These are phyloP conservation scores for Incurvaria masculella DNA, from an alignment of 2,888 invertebrate species.

Conservation along the genomic window DNA sequence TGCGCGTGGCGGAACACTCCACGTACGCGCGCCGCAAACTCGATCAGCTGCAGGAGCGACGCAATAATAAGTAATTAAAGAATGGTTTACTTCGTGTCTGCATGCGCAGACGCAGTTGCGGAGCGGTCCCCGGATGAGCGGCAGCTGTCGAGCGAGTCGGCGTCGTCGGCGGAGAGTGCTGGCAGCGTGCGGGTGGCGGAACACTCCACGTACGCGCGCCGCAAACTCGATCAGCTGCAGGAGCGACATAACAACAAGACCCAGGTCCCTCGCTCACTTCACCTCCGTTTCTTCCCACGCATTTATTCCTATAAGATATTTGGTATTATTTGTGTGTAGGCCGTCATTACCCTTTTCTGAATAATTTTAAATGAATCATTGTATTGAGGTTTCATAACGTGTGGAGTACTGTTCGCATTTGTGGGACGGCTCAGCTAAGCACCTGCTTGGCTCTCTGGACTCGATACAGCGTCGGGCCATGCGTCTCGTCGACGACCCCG, in stretches of 20 bases:
- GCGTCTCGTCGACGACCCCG: no score
- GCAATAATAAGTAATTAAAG: conserved; percentile 78
- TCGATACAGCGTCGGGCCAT: no score
- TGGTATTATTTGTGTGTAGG: no score
- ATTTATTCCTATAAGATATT: no score
- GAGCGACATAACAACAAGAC: conserved; percentile 82
- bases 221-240: conserved; percentile 79
- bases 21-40: conserved; percentile 79
- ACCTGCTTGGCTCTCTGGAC: no score
- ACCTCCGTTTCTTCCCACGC: no score
- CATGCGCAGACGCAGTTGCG: conserved; percentile 33
- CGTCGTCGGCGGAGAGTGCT: conserved; percentile 46
- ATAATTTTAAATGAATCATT: no score
- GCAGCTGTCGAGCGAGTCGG: conserved; percentile 54
- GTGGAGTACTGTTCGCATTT: no score
- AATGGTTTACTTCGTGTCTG: conserved; percentile 16
- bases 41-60: conserved; percentile 78
- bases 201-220: conserved; percentile 77
- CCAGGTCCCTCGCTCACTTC: conserved; percentile 46
- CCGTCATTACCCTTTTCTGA: no score
- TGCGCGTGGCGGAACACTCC: conserved; percentile 67
- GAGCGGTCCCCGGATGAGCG: conserved; percentile 55
- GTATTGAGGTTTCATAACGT: no score
- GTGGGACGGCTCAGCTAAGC: no score
- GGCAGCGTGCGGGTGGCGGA: conserved; percentile 55